Percentiles rank a stretch among this genome's conserved stretches.
phyloP scores from a whole-genome alignment of 1,140 invertebrate species.

The Hermatobates lingyangjiaoensis region DNA sequence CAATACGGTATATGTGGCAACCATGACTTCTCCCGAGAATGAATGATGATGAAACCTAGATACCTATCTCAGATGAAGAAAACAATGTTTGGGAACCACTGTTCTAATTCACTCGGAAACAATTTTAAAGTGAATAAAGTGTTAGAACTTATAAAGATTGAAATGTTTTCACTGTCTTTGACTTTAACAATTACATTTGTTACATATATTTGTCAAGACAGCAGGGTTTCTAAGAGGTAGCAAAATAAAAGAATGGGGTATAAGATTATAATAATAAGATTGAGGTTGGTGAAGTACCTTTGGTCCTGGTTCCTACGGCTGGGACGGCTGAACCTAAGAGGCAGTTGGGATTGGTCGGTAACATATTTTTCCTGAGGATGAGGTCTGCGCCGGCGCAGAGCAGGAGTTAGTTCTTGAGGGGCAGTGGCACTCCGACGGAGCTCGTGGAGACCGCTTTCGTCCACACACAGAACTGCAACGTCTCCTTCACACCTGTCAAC shows the following conservation, averaged over 20 bases:
- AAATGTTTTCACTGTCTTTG: neutral
- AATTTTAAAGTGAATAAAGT: neutral
- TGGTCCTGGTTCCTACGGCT: constrained; percentile 6
- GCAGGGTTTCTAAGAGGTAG: neutral
- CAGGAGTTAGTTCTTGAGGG: constrained; percentile 32
- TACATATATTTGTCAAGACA: neutral
- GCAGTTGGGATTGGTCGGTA: constrained; percentile 47
- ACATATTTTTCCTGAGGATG: constrained; percentile 51
- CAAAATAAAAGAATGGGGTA: neutral
- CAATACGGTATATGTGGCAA: too few species aligned
- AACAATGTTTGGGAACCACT: too few species aligned
- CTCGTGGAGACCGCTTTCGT: neutral
- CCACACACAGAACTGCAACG: neutral
- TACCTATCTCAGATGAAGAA: too few species aligned
- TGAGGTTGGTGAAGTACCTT: neutral
- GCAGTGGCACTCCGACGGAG: constrained; percentile 25
- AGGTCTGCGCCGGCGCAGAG: constrained; percentile 39
- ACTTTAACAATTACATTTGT: neutral
- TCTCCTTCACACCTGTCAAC: too few species aligned
- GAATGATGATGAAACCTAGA: too few species aligned
- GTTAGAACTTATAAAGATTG: neutral
- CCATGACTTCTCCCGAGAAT: too few species aligned
- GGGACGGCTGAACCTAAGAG: constrained; percentile 48
- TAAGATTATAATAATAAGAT: neutral
- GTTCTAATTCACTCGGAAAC: too few species aligned